A percentile compares a stretch with the other conserved stretches of the same genome.
These are phyloP conservation scores for Heliconius hermathena DNA, from an alignment of 1,140 invertebrate species.

Conservation along the genomic window DNA sequence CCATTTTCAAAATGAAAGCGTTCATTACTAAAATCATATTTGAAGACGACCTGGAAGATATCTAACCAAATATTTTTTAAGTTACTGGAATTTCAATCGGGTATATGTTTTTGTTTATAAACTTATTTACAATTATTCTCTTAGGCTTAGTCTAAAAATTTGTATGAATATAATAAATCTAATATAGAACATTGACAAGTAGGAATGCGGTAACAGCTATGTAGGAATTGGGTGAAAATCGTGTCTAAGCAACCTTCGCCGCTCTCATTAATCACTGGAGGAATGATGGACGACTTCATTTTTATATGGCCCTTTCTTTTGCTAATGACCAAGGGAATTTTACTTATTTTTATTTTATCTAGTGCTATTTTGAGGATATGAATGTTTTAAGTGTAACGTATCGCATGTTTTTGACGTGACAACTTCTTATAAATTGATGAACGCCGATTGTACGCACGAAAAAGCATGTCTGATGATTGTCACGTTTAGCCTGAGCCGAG, in stretches of 20 bases:
- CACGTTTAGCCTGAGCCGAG: too few relatives aligned
- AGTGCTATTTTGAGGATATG: not conserved
- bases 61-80: too few relatives aligned
- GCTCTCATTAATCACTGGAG: conserved; percentile 8
- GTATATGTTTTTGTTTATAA: not conserved
- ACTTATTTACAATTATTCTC: not conserved
- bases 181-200: not conserved
- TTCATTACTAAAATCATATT: too few relatives aligned
- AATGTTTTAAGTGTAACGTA: too few relatives aligned
- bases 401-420: too few relatives aligned
- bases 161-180: not conserved
- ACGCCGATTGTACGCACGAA: too few relatives aligned
- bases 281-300: conserved; percentile 6
- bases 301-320: conserved; percentile 1
- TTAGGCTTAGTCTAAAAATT: not conserved
- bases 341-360: conserved; percentile 9
- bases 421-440: too few relatives aligned
- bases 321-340: conserved; percentile 2
- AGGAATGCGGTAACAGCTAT: not conserved
- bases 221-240: conserved; percentile 1
- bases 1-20: too few relatives aligned
- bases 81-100: too few relatives aligned
- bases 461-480: too few relatives aligned
- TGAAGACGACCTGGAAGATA: too few relatives aligned
- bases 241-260: not conserved